Base-by-base conservation (phyloP, 2,888 invertebrate genomes). In the Synergus umbraculus region DNA sequence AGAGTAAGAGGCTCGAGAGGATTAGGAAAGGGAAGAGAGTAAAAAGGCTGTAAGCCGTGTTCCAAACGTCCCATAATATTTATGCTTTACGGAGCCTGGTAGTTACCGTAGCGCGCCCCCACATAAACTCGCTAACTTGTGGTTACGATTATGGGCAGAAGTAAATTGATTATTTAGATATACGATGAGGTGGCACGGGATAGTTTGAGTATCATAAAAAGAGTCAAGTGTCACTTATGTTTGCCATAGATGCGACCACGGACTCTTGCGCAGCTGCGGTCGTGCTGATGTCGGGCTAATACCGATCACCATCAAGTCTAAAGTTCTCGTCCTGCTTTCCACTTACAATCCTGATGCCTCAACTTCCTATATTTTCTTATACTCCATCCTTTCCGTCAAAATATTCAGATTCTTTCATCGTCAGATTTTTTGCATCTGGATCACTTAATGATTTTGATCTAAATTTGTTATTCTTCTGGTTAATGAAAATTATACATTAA, bases 81-180 rank as follows among this genome's bases (percentile, higher is more conserved):
- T 87, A 89, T 88, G 86, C 83, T 86, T 88, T 84, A 85, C 84
- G 85, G 79, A 85, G 86, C 85, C 87, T 84, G 87, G 87, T 87
- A 88, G 88, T 90, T 88, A 88, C 84, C 83, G 84, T 83, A 81
- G 85, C 78, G 79, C 78, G 82, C 84, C 82, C 82, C 82, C 77
- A 80, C 88, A 87, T 90, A 90, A 90, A 90, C 87, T 87, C 83
- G 87, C 88, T 89, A 89, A 90, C 87, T 87, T 86, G 87, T 85
- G 87, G 89, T 88, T 91, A 91, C 91, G 91, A 91, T 91, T 91
- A 91, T 91, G 90, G 90, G 87, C 85, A 84, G 86, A 85, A 85
- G 88, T 88, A 89, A 90, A 91, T 91, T 91, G 90, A 91, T 91
- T 90, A 91, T 91, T 91, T 88, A 90, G 89, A 89, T 88, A 89